Percentiles rank a stretch among this genome's conserved stretches.
These are phyloP conservation scores for Drosophila antonietae DNA, from an alignment of 2,888 invertebrate genomes.

Conservation along the genomic window DNA sequence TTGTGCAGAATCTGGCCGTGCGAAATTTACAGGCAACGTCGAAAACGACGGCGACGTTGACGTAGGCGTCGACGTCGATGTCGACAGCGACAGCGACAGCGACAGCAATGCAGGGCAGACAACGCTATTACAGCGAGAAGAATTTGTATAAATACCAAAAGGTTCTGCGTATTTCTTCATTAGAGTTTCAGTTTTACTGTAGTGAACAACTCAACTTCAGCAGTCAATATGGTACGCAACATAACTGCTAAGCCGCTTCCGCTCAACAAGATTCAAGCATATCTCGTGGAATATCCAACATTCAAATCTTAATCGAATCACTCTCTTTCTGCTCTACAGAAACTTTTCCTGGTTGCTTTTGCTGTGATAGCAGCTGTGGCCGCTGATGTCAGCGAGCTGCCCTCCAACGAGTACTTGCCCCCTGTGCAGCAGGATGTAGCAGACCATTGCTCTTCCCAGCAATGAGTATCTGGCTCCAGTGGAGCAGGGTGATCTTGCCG, in stretches of 20 bases:
- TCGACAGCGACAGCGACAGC: conserved; percentile 4
- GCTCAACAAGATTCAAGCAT: not conserved
- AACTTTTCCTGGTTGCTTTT: conserved; percentile 79
- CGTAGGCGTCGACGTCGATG: conserved; percentile 19
- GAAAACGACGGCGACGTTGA: conserved; percentile 1
- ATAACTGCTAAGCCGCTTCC: not conserved
- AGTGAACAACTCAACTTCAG: conserved; percentile 75
- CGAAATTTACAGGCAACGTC: conserved; percentile 71
- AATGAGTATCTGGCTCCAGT: conserved; percentile 71
- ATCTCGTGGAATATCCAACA: conserved; percentile 8
- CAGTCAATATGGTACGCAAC: conserved; percentile 69
- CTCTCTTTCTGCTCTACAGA: conserved; percentile 61
- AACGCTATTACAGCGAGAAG: conserved; percentile 48
- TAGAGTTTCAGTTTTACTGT: conserved; percentile 76
- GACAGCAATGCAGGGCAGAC: conserved; percentile 8
- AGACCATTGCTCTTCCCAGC: too few relatives aligned
- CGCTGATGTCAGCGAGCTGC: conserved; percentile 81
- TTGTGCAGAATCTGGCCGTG: conserved; percentile 60
- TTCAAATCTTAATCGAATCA: not conserved
- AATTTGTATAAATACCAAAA: conserved; percentile 82
- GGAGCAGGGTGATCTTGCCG: conserved; percentile 38
- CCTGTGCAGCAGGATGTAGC: conserved; percentile 68
- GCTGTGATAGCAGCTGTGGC: conserved; percentile 80
- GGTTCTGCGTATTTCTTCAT: conserved; percentile 79
- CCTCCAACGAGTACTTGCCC: conserved; percentile 76